Conservation (phyloP, 1,140 invertebrate genomes). For the Zaprionus tsacasi region DNA sequence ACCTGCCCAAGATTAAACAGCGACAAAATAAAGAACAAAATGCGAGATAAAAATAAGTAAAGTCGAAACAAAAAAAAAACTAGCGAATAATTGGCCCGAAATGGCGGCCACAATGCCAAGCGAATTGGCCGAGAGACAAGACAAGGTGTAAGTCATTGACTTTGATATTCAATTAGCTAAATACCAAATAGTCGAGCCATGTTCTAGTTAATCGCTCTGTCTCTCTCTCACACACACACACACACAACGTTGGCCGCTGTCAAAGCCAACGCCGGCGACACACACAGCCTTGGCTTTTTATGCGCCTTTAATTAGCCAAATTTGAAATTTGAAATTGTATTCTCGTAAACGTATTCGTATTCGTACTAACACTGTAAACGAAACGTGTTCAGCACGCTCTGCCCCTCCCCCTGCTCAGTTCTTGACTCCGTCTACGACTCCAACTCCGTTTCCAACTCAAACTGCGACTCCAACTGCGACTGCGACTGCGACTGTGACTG, state of each 20-base stretch:
- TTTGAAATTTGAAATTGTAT: slow-evolving; percentile 52
- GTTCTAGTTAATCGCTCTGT: slow-evolving; percentile 22
- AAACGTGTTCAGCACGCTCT: slow-evolving; percentile 60
- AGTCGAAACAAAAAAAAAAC: not conserved
- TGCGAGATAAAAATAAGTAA: no score
- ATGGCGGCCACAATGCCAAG: slow-evolving; percentile 64
- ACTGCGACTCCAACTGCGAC: slow-evolving; percentile 6
- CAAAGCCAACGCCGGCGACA: slow-evolving; percentile 62
- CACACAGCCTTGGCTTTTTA: slow-evolving; percentile 70
- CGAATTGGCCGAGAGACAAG: slow-evolving; percentile 64
- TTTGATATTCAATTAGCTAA: slow-evolving; percentile 79
- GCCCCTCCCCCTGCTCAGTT: slow-evolving; percentile 8
- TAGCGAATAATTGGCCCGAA: slow-evolving; percentile 72
- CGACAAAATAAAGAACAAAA: slow-evolving; percentile 19
- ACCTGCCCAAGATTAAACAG: slow-evolving; percentile 57
- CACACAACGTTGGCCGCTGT: slow-evolving; percentile 44
- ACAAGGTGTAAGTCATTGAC: slow-evolving; percentile 77
- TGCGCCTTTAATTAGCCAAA: slow-evolving; percentile 79
- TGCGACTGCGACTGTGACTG: not conserved
- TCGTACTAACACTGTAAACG: slow-evolving; percentile 57
- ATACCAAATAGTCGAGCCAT: slow-evolving; percentile 63
- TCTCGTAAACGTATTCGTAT: not conserved
- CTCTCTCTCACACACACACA: no score
- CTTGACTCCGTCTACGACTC: not conserved
- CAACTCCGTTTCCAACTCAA: not conserved